Percentiles rank a stretch among this genome's conserved stretches.
Conservation (phyloP, 1,140 invertebrate species). For the Dendroctonus ponderosae region DNA sequence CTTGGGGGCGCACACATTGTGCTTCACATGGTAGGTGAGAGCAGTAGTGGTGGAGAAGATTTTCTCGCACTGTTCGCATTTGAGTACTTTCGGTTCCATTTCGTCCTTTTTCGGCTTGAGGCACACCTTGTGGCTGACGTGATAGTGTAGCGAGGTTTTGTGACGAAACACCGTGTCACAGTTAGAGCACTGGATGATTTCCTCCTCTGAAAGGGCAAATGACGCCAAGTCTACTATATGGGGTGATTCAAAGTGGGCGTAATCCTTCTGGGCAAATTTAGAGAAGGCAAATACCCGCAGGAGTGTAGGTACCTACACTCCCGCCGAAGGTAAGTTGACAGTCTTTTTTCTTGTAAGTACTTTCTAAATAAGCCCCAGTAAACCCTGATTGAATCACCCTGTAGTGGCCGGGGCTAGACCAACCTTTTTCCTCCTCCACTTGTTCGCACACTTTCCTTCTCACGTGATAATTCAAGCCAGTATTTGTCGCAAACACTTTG, state of each 20-base stretch:
- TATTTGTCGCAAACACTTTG: constrained; percentile 24
- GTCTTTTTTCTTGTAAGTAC: neutral
- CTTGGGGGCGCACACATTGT: constrained; percentile 25
- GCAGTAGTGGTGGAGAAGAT: constrained; percentile 31
- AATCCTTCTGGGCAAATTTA: too few species aligned
- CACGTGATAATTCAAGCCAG: constrained; percentile 21
- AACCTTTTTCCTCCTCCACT: constrained; percentile 30
- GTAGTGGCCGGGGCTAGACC: neutral
- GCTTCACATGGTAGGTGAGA: constrained; percentile 29
- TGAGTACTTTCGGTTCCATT: constrained; percentile 23
- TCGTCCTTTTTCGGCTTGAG: constrained; percentile 33
- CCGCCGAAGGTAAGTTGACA: too few species aligned
- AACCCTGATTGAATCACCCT: neutral
- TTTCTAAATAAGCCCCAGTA: neutral
- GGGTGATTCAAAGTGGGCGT: too few species aligned
- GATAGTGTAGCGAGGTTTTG: constrained; percentile 22
- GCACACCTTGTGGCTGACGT: constrained; percentile 29
- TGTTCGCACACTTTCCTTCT: constrained; percentile 22
- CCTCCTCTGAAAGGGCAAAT: constrained; percentile 26
- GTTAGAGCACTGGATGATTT: constrained; percentile 24
- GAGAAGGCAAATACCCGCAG: too few species aligned
- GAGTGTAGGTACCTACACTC: too few species aligned
- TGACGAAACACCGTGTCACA: constrained; percentile 26
- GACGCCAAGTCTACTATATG: too few species aligned
- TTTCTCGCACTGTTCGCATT: constrained; percentile 31